Evolutionary conservation across 2,113 vertebrate genomes (phyloP).

Genomic region (Rhabdornis inornatus): DNA sequence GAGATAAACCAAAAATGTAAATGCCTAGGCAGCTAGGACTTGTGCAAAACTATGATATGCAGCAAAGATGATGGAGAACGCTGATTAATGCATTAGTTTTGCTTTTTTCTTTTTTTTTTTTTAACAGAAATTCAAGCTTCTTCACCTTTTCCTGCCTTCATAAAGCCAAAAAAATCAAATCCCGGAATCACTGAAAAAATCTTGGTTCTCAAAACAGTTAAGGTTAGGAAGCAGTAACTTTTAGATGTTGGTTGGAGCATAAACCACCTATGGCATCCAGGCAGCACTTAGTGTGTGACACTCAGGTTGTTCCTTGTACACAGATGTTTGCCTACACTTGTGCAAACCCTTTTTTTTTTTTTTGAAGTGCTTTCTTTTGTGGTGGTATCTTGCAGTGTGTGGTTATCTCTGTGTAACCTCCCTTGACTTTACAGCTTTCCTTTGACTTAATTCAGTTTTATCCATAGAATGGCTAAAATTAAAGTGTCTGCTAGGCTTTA

Average conservation of each 20-base stretch:
- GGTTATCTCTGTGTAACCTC: background rate
- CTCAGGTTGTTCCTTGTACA: background rate
- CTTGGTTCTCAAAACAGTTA: fast-evolving
- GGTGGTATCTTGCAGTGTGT: background rate
- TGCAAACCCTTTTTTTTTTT: background rate
- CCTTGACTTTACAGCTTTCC: slow-evolving; percentile 40
- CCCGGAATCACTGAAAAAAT: fast-evolving
- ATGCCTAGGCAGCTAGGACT: background rate
- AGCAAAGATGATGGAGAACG: fast-evolving
- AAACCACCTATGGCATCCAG: fast-evolving
- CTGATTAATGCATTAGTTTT: background rate
- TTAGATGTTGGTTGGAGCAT: background rate
- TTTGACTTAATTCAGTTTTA: slow-evolving; percentile 28
- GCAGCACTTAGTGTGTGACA: background rate
- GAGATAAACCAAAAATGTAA: background rate
- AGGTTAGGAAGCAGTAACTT: background rate
- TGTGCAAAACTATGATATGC: background rate
- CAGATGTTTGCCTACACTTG: background rate
- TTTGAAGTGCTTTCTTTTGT: background rate
- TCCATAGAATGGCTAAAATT: slow-evolving; percentile 27
- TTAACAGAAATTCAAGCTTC: fast-evolving
- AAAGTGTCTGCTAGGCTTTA: slow-evolving; percentile 19
- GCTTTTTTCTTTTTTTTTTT: too few relatives aligned
- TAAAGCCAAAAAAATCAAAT: background rate
- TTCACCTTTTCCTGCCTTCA: background rate